Evolutionary conservation across 2,888 invertebrate species (phyloP).

Genomic region (Watsonalla binaria): DNA sequence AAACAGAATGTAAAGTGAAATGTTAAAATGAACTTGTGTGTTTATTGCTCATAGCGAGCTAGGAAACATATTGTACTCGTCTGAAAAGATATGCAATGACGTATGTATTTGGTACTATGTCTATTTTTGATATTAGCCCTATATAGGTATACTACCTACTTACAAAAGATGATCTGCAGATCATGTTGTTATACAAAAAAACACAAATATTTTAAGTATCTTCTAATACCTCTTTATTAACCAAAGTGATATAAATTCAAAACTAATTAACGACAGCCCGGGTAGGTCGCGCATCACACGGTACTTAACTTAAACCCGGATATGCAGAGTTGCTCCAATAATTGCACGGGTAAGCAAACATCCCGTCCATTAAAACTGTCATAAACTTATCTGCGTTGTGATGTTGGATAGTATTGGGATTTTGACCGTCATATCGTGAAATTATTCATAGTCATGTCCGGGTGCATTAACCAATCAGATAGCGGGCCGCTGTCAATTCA

Average conservation of each 20-base stretch:
- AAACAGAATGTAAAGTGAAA: too few relatives aligned
- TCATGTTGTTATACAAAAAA: too few relatives aligned
- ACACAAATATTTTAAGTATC: too few relatives aligned
- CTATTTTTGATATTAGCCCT: too few relatives aligned
- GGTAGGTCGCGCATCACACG: neutral
- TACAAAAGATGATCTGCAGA: too few relatives aligned
- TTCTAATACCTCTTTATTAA: too few relatives aligned
- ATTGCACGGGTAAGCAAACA: neutral
- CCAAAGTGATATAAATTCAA: neutral
- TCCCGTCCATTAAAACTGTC: neutral
- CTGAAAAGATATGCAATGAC: too few relatives aligned
- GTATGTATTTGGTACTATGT: too few relatives aligned
- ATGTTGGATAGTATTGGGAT: neutral
- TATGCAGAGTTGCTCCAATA: neutral
- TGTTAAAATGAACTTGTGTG: too few relatives aligned
- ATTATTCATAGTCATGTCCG: slow-evolving; percentile 31
- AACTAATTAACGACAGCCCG: neutral
- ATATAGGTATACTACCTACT: too few relatives aligned
- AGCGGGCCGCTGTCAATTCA: slow-evolving; percentile 20
- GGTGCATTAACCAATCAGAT: slow-evolving; percentile 32
- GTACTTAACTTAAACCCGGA: neutral
- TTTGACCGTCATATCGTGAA: slow-evolving; percentile 9
- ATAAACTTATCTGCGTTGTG: neutral
- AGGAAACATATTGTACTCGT: too few relatives aligned
- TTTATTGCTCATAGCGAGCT: too few relatives aligned